Evolutionary conservation across 2,797 vertebrate species (phyloP).

Genomic region (Emydoidea blandingii): DNA sequence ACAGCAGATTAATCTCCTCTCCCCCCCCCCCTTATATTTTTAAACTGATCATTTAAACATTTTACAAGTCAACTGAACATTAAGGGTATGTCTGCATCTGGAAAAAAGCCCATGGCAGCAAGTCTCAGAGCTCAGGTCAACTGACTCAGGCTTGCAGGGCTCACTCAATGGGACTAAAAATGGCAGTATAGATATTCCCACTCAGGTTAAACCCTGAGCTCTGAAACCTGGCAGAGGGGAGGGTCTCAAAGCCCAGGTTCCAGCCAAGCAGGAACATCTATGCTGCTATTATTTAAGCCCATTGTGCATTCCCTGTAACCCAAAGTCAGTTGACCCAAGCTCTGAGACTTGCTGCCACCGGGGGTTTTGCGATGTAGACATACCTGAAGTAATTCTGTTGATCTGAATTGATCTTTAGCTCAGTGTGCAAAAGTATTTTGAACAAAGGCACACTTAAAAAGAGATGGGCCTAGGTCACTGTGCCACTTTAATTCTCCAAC

Average conservation of each 20-base stretch:
- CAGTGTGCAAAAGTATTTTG: not conserved
- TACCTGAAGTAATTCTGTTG: not conserved
- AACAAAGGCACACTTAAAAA: not conserved
- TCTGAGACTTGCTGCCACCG: not conserved
- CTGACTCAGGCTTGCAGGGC: not conserved
- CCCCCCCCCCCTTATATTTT: not conserved
- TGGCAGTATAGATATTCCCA: not conserved
- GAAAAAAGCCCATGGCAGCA: not conserved
- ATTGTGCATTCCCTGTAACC: not conserved
- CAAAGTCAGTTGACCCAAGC: not conserved
- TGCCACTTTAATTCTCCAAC: not conserved
- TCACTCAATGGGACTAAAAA: not conserved
- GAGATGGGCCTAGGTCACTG: not conserved
- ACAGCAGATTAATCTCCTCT: not conserved
- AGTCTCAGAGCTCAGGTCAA: not conserved
- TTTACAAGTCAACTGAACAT: not conserved
- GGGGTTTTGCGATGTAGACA: not conserved
- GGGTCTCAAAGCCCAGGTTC: not conserved
- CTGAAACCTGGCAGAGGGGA: not conserved
- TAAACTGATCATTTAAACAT: not conserved
- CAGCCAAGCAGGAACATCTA: not conserved
- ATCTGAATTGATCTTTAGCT: not conserved
- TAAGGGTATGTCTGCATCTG: no score
- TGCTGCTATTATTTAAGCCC: not conserved
- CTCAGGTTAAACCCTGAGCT: not conserved